Evolutionary conservation across 2,888 invertebrate species (phyloP), one percentile per base, ranked within the genome.

Genomic region (Odontomyia ornata): DNA sequence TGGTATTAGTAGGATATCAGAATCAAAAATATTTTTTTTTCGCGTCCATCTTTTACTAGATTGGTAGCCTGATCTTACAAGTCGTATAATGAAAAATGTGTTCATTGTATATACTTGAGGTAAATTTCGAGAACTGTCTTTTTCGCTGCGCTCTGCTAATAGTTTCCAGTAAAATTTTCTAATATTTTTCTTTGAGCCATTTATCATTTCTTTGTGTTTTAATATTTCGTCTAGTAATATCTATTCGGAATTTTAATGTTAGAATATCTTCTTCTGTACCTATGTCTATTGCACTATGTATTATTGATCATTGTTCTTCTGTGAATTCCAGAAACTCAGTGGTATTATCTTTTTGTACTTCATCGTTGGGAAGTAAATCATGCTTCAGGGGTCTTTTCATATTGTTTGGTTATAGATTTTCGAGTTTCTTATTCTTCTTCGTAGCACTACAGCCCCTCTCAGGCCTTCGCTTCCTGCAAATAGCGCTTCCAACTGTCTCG

Each of bases 211-310:
- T 28, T 7, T 43, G 28, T 36, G 28, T 43, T 11, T 46, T 67
- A 67, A 67, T 67, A 46, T 67, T 36, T n/a, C 15, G 36, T 30
- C 64, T 64, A 30, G 30, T 64, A 64, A 64, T 64, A 30, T 64
- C 64, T 64, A 64, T 64, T 13, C 1, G 64, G 18, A 64, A 64
- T 64, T 27, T 64, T 30, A 1, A 64, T 15, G 64, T 30, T 30
- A 30, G 15, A 30, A 64, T 64, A 4, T 27, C 64, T 9, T 64
- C 18, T n/a, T 64, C 64, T 28, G 0, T 11, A n/a, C 28, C 64
- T 30, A 30, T 13, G 9, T 64, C 30, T n/a, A 64, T 3, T 30
- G 64, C 36, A n/a, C 30, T 64, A 15, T 64, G 28, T 13, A 64
- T 30, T 9, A 64, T 30, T 15, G 64, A 64, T 28, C 0, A 4